Conservation (phyloP, 2,888 invertebrate species). For the Lepidochrysops patricia region DNA sequence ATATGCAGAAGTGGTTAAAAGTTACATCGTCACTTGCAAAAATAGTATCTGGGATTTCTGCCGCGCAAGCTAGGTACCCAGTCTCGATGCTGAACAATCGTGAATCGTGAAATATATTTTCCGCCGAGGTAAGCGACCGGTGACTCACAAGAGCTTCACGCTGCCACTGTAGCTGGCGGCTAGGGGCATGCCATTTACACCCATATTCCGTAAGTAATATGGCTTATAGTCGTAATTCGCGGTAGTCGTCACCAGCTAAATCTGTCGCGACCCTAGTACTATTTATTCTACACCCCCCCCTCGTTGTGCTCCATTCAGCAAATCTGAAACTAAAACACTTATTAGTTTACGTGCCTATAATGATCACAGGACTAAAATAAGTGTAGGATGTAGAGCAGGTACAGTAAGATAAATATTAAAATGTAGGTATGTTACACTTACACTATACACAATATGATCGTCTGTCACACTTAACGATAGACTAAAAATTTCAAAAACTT, state of each 20-base stretch:
- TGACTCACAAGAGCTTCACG: conserved; percentile 36
- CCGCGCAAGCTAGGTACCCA: background rate
- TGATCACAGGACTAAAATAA: no score
- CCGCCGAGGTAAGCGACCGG: conserved; percentile 58
- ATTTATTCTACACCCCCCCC: conserved; percentile 46
- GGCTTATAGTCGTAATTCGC: conserved; percentile 13
- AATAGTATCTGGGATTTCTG: background rate
- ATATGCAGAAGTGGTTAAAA: background rate
- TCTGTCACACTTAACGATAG: no score
- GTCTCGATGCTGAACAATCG: background rate
- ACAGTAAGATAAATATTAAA: no score
- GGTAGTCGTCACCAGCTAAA: conserved; percentile 36
- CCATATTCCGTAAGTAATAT: conserved; percentile 17
- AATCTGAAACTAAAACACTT: conserved; percentile 23
- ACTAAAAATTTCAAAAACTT: no score
- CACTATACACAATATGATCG: no score
- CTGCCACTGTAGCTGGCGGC: background rate
- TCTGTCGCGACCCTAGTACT: conserved; percentile 45
- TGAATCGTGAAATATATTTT: conserved; percentile 38
- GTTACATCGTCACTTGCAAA: background rate
- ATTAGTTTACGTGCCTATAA: background rate
- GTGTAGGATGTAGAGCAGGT: no score
- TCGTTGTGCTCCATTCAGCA: conserved; percentile 46
- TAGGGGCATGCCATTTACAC: background rate
- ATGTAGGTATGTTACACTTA: no score